These are phyloP conservation scores for Apteryx mantelli DNA, from an alignment of 2,113 vertebrate species.

Conservation along the genomic window DNA sequence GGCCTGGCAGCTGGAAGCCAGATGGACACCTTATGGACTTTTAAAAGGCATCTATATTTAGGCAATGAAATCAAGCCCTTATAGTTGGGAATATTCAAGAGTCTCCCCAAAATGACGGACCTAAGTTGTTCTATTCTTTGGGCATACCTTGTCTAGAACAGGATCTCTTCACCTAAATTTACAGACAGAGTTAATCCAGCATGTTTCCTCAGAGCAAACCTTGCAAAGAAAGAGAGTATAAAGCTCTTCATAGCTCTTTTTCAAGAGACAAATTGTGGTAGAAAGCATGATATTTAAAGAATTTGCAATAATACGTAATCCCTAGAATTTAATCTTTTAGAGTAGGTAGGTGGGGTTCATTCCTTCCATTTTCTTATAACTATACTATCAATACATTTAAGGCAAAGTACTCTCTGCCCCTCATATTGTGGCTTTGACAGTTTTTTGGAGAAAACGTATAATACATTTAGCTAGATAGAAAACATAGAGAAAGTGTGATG, in stretches of 20 bases:
- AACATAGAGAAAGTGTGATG: background rate
- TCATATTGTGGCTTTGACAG: background rate
- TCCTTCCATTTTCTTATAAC: background rate
- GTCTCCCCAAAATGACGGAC: background rate
- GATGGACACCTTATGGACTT: background rate
- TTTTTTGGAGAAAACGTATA: background rate
- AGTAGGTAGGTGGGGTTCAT: background rate
- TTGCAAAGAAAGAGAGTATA: background rate
- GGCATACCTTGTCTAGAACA: background rate
- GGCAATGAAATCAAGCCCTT: background rate
- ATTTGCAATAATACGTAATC: background rate
- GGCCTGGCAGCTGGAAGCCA: background rate
- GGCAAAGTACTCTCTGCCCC: too few relatives aligned
- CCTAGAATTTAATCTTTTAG: background rate
- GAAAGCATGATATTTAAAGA: background rate
- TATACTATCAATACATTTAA: too few relatives aligned
- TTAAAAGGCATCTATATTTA: background rate
- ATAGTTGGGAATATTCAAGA: background rate
- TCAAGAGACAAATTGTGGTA: background rate
- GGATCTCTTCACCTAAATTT: background rate
- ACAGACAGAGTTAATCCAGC: background rate
- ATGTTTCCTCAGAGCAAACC: background rate
- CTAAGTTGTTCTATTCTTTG: background rate
- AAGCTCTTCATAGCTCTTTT: background rate
- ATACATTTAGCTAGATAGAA: background rate